Conservation (phyloP, 2,888 invertebrate species). For the Belgica antarctica region DNA sequence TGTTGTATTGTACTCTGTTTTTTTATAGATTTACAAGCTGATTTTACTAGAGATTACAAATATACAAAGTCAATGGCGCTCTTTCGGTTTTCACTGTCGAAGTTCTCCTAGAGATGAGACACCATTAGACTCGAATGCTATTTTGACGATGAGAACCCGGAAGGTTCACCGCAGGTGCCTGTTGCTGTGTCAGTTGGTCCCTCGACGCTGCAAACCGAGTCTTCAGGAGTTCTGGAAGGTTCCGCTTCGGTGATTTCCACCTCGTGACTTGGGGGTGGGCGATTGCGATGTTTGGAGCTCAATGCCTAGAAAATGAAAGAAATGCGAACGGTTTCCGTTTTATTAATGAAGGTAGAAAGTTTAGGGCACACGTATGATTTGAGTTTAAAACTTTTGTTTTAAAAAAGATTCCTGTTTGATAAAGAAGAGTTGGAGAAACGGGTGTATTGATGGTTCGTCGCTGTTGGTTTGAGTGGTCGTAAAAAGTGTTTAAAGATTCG, state of each 20-base stretch:
- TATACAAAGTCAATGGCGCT: neutral
- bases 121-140: constrained; percentile 35
- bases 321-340: no score
- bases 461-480: no score
- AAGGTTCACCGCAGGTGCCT: constrained; percentile 54
- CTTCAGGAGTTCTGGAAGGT: constrained; percentile 83
- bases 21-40: neutral
- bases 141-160: constrained; percentile 54
- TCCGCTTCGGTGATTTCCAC: constrained; percentile 72
- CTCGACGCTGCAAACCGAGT: constrained; percentile 85
- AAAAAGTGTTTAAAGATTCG: no score
- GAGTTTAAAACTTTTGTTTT: no score
- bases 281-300: constrained; percentile 65
- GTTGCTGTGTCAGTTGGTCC: constrained; percentile 64
- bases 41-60: neutral
- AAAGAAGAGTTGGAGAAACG: no score
- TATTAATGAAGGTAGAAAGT: no score
- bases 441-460: no score
- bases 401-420: no score
- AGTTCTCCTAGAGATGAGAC: constrained; percentile 30
- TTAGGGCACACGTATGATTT: no score
- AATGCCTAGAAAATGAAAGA: no score
- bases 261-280: constrained; percentile 60
- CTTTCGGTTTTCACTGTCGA: neutral
- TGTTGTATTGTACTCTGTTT: neutral